phyloP scores from a whole-genome alignment of 2,888 invertebrate species.

The Melinaea marsaeus region DNA sequence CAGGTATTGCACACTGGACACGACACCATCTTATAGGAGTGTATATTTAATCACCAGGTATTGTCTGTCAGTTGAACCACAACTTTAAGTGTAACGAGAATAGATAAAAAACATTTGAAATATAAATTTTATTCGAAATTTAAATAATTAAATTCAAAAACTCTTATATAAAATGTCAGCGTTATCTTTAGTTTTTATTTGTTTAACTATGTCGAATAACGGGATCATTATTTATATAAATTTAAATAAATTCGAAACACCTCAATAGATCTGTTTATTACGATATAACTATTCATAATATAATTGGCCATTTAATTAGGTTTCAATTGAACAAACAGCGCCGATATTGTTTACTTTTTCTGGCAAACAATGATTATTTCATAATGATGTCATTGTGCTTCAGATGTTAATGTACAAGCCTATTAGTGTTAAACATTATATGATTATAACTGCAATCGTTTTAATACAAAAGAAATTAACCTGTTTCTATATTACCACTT shows the following conservation, averaged over 20 bases:
- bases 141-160: too few relatives aligned
- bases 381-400: slow-evolving; percentile 19
- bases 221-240: slow-evolving; percentile 54
- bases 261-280: slow-evolving; percentile 59
- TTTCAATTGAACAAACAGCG: slow-evolving; percentile 53
- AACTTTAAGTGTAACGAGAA: not conserved
- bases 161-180: not conserved
- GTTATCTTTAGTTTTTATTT: not conserved
- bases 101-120: not conserved
- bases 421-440: not conserved
- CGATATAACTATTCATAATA: slow-evolving; percentile 36
- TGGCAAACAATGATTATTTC: slow-evolving; percentile 18
- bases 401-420: not conserved
- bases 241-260: slow-evolving; percentile 53
- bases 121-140: too few relatives aligned
- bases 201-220: slow-evolving; percentile 50
- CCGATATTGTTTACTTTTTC: slow-evolving; percentile 39
- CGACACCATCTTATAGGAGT: slow-evolving; percentile 41
- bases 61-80: slow-evolving; percentile 30
- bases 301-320: slow-evolving; percentile 38
- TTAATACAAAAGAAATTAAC: too few relatives aligned
- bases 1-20: slow-evolving; percentile 56
- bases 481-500: too few relatives aligned
- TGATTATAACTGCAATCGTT: not conserved
- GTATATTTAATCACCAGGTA: slow-evolving; percentile 38